Percentiles rank a stretch among this genome's conserved stretches.
phyloP scores from a whole-genome alignment of 2,888 invertebrate species.

The Rhorus exstirpatorius region DNA sequence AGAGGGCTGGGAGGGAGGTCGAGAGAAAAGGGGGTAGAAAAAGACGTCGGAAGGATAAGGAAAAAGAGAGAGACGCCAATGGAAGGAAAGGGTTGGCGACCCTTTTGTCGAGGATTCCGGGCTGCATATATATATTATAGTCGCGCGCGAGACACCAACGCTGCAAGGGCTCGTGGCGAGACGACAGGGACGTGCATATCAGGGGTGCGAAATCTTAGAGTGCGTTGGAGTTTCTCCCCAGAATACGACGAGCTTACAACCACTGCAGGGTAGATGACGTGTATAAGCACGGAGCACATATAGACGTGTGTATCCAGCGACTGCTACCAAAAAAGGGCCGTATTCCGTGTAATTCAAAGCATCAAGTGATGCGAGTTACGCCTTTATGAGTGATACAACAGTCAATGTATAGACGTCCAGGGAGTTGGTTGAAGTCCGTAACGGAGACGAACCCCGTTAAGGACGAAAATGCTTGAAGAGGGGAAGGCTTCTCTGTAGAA shows the following conservation, averaged over 20 bases:
- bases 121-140: constrained; percentile 39
- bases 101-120: constrained; percentile 68
- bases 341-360: neutral
- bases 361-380: constrained; percentile 10
- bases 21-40: constrained; percentile 51
- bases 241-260: constrained; percentile 52
- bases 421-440: constrained; percentile 51
- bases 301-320: constrained; percentile 1
- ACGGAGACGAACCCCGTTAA: constrained; percentile 62
- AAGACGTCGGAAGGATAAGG: constrained; percentile 55
- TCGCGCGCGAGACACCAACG: constrained; percentile 49
- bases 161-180: constrained; percentile 70
- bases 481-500: constrained; percentile 76
- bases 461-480: constrained; percentile 67
- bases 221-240: constrained; percentile 56
- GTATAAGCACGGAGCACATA: constrained; percentile 64
- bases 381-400: constrained; percentile 12
- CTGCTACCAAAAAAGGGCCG: neutral
- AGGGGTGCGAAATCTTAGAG: constrained; percentile 84
- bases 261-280: constrained; percentile 74
- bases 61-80: constrained; percentile 17
- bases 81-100: constrained; percentile 64
- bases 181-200: constrained; percentile 78
- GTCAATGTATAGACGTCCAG: constrained; percentile 53
- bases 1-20: constrained; percentile 67